Conservation (phyloP, 2,113 vertebrate species). For the Reinhardtius hippoglossoides region DNA sequence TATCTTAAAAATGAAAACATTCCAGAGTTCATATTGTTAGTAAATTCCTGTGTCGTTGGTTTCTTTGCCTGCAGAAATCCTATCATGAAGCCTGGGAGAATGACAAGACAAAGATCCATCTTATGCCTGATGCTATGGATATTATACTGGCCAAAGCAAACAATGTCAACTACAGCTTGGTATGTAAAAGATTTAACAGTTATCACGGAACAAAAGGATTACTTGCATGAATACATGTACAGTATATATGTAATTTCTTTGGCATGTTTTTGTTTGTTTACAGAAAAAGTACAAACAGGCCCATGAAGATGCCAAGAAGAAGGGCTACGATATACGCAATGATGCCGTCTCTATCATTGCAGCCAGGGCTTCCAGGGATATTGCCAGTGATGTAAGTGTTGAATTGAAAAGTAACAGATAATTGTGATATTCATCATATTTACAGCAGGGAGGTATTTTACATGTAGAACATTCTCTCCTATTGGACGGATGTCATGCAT, state of each 20-base stretch:
- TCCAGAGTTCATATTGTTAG: no score
- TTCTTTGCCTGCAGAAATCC: slow-evolving; percentile 60
- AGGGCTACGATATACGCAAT: slow-evolving; percentile 87
- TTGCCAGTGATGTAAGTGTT: slow-evolving; percentile 87
- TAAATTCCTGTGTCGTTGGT: no score
- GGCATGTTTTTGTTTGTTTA: slow-evolving; percentile 16
- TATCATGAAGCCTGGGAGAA: slow-evolving; percentile 88
- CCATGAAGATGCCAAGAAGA: slow-evolving; percentile 88
- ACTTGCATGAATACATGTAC: no score
- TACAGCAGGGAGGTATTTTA: background rate
- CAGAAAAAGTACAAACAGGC: slow-evolving; percentile 92
- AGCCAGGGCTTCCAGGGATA: slow-evolving; percentile 88
- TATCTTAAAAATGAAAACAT: no score
- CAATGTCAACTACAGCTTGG: slow-evolving; percentile 87
- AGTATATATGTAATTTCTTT: no score
- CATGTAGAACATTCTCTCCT: background rate
- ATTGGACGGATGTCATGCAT: no score
- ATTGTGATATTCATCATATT: no score
- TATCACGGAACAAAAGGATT: no score
- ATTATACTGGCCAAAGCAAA: slow-evolving; percentile 89
- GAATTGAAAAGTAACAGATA: no score
- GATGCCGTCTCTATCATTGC: slow-evolving; percentile 89
- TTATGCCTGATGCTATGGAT: slow-evolving; percentile 91
- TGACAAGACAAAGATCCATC: slow-evolving; percentile 86
- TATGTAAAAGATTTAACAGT: background rate